Percentiles rank a stretch among this genome's conserved stretches.
These are phyloP conservation scores for Potamarius usumacintae DNA, from an alignment of 2,113 vertebrate genomes.

Conservation along the genomic window DNA sequence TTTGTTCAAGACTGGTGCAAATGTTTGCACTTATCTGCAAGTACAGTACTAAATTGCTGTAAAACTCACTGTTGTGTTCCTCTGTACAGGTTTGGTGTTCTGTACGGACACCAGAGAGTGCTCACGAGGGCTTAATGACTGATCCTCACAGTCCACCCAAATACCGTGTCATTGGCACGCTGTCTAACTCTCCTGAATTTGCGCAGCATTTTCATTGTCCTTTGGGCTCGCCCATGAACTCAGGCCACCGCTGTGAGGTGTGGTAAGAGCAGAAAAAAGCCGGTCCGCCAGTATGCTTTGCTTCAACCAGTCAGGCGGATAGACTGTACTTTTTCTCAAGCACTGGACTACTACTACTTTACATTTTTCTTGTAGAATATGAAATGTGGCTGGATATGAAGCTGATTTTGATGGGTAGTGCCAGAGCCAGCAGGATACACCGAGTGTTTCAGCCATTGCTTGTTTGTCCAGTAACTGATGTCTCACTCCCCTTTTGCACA, in stretches of 20 bases:
- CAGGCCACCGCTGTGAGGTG: slow-evolving; percentile 89
- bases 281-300: slow-evolving; percentile 14
- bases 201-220: slow-evolving; percentile 87
- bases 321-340: slow-evolving; percentile 29
- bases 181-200: slow-evolving; percentile 96
- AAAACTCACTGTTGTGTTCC: not conserved
- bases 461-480: slow-evolving; percentile 30
- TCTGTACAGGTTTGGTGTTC: slow-evolving; percentile 92
- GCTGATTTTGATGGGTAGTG: slow-evolving; percentile 19
- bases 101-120: slow-evolving; percentile 92
- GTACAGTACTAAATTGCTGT: not conserved
- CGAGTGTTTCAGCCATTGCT: slow-evolving; percentile 18
- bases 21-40: not conserved
- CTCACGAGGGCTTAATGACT: slow-evolving; percentile 93
- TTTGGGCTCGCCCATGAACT: slow-evolving; percentile 88
- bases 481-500: slow-evolving; percentile 31
- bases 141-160: slow-evolving; percentile 95
- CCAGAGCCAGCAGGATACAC: slow-evolving; percentile 14
- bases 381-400: slow-evolving; percentile 44
- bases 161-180: slow-evolving; percentile 91
- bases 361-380: slow-evolving; percentile 19
- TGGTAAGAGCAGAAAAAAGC: slow-evolving; percentile 77
- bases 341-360: slow-evolving; percentile 46
- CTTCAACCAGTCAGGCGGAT: slow-evolving; percentile 31
- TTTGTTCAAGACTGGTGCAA: not conserved